Evolutionary conservation across 2,888 invertebrate species (phyloP).

Genomic region (Lampropteryx suffumata): DNA sequence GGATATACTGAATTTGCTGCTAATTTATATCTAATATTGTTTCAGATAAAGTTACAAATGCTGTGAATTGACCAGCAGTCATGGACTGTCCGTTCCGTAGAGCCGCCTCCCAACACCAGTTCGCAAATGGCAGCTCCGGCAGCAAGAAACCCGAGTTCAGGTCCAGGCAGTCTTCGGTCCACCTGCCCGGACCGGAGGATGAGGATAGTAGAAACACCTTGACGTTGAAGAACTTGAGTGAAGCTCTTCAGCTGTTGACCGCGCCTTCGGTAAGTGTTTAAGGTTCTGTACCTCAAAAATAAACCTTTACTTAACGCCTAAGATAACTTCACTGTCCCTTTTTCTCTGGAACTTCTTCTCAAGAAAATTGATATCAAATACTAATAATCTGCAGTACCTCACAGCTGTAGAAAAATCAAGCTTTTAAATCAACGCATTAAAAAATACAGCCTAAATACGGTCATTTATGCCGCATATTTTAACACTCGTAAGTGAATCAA

Average conservation of each 20-base stretch:
- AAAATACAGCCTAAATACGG: too few relatives aligned
- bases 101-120: conserved; percentile 79
- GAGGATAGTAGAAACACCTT: conserved; percentile 85
- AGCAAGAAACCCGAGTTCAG: conserved; percentile 74
- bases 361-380: conserved; percentile 4
- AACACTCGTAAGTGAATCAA: too few relatives aligned
- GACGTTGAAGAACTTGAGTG: conserved; percentile 90
- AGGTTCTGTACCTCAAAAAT: too few relatives aligned
- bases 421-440: too few relatives aligned
- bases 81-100: conserved; percentile 84
- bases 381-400: too few relatives aligned
- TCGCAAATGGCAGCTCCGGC: conserved; percentile 73
- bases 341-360: not conserved
- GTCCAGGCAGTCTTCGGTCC: conserved; percentile 85
- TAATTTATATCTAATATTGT: not conserved
- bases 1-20: too few relatives aligned
- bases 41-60: conserved; percentile 21
- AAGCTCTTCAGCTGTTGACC: conserved; percentile 90
- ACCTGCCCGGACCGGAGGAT: conserved; percentile 84
- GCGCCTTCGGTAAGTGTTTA: conserved; percentile 89
- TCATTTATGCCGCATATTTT: too few relatives aligned
- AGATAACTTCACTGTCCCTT: too few relatives aligned
- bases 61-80: conserved; percentile 31
- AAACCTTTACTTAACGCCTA: too few relatives aligned
- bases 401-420: too few relatives aligned